Evolutionary conservation across 2,888 invertebrate genomes (phyloP).

Genomic region (Lysandra bellargus): DNA sequence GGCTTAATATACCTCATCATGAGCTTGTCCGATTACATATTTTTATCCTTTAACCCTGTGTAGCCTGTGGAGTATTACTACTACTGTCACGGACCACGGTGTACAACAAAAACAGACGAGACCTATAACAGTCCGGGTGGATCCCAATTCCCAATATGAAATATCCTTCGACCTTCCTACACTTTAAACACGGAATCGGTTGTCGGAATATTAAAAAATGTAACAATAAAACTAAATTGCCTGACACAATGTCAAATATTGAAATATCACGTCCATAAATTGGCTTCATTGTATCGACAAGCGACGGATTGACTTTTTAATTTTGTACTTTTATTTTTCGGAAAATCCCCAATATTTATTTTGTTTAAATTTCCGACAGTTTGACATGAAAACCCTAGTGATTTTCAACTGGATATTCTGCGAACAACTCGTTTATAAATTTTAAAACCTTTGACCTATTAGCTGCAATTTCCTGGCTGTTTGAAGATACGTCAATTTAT

Average conservation of each 20-base stretch:
- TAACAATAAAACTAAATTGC: background rate
- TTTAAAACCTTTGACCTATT: background rate
- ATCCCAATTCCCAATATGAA: background rate
- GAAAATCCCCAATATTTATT: background rate
- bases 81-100: too few relatives aligned
- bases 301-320: background rate
- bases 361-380: background rate
- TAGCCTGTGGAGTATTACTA: too few relatives aligned
- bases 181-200: too few relatives aligned
- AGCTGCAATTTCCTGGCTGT: background rate
- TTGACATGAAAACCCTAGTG: background rate
- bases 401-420: background rate
- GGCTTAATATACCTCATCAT: too few relatives aligned
- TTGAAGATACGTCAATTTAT: background rate
- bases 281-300: background rate
- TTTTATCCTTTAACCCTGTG: too few relatives aligned
- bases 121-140: background rate
- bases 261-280: background rate
- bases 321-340: background rate
- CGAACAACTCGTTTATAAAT: background rate
- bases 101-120: too few relatives aligned
- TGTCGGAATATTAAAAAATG: background rate
- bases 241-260: background rate
- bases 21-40: too few relatives aligned
- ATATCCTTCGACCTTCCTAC: too few relatives aligned